Percentiles rank a stretch among this genome's conserved stretches.
phyloP scores from a whole-genome alignment of 1,140 invertebrate species.

The Thrips palmi region DNA sequence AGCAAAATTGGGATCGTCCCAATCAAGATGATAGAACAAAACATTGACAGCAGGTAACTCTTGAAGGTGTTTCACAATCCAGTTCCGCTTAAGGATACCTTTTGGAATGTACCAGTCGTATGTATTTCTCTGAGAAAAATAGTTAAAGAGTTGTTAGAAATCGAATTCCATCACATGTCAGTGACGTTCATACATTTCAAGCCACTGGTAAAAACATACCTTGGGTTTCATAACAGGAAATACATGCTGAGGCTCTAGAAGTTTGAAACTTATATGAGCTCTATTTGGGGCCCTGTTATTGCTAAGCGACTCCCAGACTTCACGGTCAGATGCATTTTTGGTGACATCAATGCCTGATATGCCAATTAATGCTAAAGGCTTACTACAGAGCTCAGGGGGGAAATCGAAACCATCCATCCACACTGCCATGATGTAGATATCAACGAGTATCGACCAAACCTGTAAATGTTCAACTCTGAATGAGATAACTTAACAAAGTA shows the following conservation, averaged over 20 bases:
- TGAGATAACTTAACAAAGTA: too few species aligned
- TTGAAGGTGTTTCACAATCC: conserved; percentile 87
- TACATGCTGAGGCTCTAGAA: conserved; percentile 55
- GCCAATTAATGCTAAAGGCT: conserved; percentile 66
- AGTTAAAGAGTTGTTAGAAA: conserved; percentile 14
- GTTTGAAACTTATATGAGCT: conserved; percentile 68
- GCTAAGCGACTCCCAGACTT: conserved; percentile 83
- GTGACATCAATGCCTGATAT: conserved; percentile 69
- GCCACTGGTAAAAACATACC: conserved; percentile 22
- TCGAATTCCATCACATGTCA: not conserved
- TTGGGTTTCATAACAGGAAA: conserved; percentile 83
- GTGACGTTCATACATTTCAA: conserved; percentile 4
- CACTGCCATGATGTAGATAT: too few species aligned
- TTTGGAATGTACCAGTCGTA: conserved; percentile 95
- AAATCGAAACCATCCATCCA: conserved; percentile 35
- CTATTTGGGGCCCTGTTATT: conserved; percentile 61
- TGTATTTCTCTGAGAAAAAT: conserved; percentile 43
- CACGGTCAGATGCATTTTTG: conserved; percentile 69
- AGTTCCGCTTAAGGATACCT: conserved; percentile 87
- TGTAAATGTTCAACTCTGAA: too few species aligned
- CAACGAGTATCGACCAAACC: too few species aligned
- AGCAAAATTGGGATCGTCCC: conserved; percentile 86
- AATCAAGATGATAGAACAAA: conserved; percentile 91
- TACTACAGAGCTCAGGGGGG: conserved; percentile 52
- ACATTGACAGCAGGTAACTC: conserved; percentile 83